Evolutionary conservation across 64 coral and sea anemone species (phyloP).

Genomic region (Montipora sp.): DNA sequence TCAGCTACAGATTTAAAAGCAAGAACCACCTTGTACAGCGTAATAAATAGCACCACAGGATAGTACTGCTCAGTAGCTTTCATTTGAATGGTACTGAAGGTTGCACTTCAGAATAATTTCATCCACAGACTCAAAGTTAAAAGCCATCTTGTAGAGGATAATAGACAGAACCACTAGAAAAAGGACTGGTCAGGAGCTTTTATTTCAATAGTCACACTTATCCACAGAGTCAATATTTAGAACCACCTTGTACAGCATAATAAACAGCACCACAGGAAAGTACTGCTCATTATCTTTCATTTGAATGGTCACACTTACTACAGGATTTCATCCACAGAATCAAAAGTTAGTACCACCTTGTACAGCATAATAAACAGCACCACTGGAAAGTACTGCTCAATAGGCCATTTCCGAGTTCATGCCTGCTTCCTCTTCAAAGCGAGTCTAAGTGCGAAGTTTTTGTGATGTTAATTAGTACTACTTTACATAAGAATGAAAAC

Average conservation of each 20-base stretch:
- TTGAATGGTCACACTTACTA: neutral
- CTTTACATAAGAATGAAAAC: no score
- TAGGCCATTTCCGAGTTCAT: no score
- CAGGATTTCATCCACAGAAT: neutral
- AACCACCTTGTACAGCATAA: neutral
- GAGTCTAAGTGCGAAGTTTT: no score
- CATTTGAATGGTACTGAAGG: no score
- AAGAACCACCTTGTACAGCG: neutral
- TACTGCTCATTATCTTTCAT: neutral
- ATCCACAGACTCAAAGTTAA: neutral
- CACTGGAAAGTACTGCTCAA: no score
- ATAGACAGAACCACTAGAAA: neutral
- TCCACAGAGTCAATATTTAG: neutral
- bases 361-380: no score
- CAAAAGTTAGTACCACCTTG: no score
- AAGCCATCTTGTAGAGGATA: neutral
- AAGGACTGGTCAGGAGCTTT: no score
- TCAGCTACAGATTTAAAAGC: neutral
- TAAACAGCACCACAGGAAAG: neutral
- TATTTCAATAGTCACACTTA: no score
- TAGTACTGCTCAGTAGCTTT: neutral
- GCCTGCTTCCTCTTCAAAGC: no score
- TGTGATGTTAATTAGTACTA: no score
- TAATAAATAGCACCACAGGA: neutral
- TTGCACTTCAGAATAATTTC: no score